Evolutionary conservation across 35 echinoderm and acorn worm species (phyloP).

Genomic region (Holothuria glaberrima): DNA sequence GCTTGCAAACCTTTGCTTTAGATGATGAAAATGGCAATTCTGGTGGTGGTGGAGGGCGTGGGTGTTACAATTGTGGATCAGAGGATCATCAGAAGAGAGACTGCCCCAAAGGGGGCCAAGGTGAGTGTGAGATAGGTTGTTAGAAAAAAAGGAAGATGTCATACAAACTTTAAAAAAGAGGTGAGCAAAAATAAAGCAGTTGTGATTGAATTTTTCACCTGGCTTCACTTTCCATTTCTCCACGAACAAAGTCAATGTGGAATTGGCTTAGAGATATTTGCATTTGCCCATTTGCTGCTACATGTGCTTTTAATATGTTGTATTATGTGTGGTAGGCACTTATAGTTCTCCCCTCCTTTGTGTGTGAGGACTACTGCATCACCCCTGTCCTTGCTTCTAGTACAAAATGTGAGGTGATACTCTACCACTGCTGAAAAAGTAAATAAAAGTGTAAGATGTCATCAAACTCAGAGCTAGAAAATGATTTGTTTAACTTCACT

Average conservation of each 20-base stretch:
- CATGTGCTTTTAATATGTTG: not conserved
- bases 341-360: too few relatives aligned
- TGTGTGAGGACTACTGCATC: too few relatives aligned
- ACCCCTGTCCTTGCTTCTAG: too few relatives aligned
- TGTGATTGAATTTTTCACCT: not conserved
- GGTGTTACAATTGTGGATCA: slow-evolving; percentile 67
- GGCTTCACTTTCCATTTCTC: not conserved
- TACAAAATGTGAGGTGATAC: too few relatives aligned
- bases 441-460: too few relatives aligned
- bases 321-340: too few relatives aligned
- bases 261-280: not conserved
- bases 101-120: slow-evolving; percentile 47
- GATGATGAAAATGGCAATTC: not conserved
- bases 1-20: not conserved
- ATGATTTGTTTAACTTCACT: too few relatives aligned
- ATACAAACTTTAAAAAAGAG: not conserved
- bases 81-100: slow-evolving; percentile 73
- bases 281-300: not conserved
- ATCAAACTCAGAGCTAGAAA: too few relatives aligned
- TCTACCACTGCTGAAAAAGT: too few relatives aligned
- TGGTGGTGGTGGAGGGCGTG: slow-evolving; percentile 44
- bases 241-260: too few relatives aligned
- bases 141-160: not conserved
- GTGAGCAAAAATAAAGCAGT: not conserved
- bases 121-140: not conserved